Evolutionary conservation across 1,140 invertebrate genomes (phyloP), one percentile per base, ranked within the genome.

Genomic region (Drosophila melanica): DNA sequence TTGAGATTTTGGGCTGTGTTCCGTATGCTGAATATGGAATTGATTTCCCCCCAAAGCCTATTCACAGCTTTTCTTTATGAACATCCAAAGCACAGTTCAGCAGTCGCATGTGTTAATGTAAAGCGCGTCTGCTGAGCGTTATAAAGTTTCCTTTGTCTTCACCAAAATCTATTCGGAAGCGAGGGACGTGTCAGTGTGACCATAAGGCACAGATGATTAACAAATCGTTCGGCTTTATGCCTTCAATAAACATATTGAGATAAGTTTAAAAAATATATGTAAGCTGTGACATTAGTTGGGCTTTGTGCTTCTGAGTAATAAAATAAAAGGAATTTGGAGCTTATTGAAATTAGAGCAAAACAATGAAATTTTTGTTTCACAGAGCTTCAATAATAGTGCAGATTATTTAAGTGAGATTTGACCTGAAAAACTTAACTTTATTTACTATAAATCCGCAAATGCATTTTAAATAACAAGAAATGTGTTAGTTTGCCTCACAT

Each of bases 1-100:
- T 87, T 89, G 76, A 82, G 87, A 79, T 73, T 72, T 68, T 11
- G 50, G 39, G 44, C 35, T 87, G 82, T 82, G 84, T 42, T 23
- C 65, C 4, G 23, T 27, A 27, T 6, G 27, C 27, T 69, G 84
- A 82, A 87, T 79, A 89, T 79, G 53, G 72, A 87, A 77, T 81
- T 87, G 69, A 63, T 65, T 54, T 48, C 54, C 53, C 53, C 51
- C n/a, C 6, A 30, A 39, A 54, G n/a, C 41, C 30, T 18, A 42
- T 42, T 33, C 50, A 33, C 23, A 51, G 35, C 37, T 39, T 55
- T 33, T 53, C 47, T 37, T 45, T 45, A 37, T 51, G 35, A 12
- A 53, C 39, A 66, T 35, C 45, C 45, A 74, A 45, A 67, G 39
- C 42, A 76, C 42, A 59, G 65, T 70, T 48, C 70, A 48, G 47